Percentiles rank a stretch among this genome's conserved stretches.
phyloP scores from a whole-genome alignment of 2,113 vertebrate species.

The Silurus meridionalis region DNA sequence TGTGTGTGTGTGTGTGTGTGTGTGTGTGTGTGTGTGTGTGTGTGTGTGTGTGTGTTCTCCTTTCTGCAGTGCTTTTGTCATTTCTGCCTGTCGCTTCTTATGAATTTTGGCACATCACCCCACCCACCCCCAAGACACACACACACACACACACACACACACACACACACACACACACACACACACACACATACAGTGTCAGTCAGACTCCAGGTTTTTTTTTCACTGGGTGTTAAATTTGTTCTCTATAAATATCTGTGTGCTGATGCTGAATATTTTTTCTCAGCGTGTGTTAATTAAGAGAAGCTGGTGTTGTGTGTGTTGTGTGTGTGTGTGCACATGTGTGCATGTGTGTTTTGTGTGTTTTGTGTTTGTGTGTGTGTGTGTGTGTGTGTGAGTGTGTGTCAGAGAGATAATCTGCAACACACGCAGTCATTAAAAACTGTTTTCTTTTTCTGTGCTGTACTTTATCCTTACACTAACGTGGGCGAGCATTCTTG shows the following conservation, averaged over 20 bases:
- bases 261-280: conserved; percentile 21
- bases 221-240: neutral
- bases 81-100: neutral
- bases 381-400: no score
- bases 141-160: neutral
- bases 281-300: conserved; percentile 19
- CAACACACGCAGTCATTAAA: neutral
- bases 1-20: neutral
- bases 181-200: neutral
- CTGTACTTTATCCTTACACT: neutral
- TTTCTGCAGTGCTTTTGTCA: neutral
- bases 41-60: neutral
- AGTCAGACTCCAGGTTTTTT: neutral
- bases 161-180: neutral
- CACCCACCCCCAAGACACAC: neutral
- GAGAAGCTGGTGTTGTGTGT: neutral
- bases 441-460: neutral
- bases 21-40: neutral
- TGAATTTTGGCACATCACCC: neutral
- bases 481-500: neutral
- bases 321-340: neutral
- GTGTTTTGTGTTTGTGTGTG: no score
- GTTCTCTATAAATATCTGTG: conserved; percentile 28
- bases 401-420: neutral
- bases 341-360: no score